A percentile compares a stretch with the other conserved stretches of the same genome.
Evolutionary conservation across 2,797 vertebrate genomes (phyloP).

Genomic region (Poecilia wingei): DNA sequence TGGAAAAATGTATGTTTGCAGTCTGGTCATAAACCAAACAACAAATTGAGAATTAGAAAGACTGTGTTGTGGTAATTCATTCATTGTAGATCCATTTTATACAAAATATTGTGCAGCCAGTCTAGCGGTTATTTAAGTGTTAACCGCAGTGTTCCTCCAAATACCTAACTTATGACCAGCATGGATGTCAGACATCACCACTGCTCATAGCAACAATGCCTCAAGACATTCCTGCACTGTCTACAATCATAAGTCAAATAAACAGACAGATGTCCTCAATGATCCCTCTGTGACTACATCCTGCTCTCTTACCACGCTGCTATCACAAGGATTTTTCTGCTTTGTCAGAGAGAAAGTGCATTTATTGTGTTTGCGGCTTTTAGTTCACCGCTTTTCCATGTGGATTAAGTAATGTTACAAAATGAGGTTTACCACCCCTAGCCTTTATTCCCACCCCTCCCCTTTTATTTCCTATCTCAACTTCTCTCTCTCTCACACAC

Average conservation of each 20-base stretch:
- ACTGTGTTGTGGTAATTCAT: background rate
- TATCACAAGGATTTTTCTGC: constrained; percentile 41
- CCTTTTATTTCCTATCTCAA: constrained; percentile 42
- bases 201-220: constrained; percentile 9
- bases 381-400: constrained; percentile 51
- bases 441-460: constrained; percentile 32
- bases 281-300: constrained; percentile 30
- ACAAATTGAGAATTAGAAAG: background rate
- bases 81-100: background rate
- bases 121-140: background rate
- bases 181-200: background rate
- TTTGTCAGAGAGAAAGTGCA: constrained; percentile 11
- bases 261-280: constrained; percentile 11
- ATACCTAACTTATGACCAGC: background rate
- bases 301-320: constrained; percentile 16
- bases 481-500: constrained; percentile 24
- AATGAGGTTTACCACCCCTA: constrained; percentile 58
- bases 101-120: background rate
- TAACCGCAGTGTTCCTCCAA: background rate
- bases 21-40: constrained; percentile 3
- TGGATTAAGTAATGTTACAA: constrained; percentile 71
- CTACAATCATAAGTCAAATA: constrained; percentile 17
- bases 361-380: constrained; percentile 45
- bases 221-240: constrained; percentile 19
- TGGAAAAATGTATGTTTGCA: background rate